Evolutionary conservation across 2,113 vertebrate genomes (phyloP).

Genomic region (Gasterosteus nipponicus): DNA sequence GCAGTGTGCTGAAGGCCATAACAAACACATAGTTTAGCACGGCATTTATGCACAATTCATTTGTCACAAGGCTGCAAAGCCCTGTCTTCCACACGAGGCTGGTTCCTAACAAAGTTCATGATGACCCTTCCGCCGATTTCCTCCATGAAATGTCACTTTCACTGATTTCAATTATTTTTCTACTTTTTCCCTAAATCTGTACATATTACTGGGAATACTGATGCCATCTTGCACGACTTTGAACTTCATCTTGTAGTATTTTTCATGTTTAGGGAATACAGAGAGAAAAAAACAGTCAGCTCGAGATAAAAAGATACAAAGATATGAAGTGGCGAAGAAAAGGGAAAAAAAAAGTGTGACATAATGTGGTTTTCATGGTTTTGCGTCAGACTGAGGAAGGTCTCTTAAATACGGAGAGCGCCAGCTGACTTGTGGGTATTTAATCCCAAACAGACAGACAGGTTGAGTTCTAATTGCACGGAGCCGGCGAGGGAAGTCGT

Average conservation of each 20-base stretch:
- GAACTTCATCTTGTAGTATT: constrained; percentile 41
- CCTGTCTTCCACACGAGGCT: background rate
- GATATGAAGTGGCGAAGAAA: constrained; percentile 48
- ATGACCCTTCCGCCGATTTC: background rate
- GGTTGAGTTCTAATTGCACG: constrained; percentile 67
- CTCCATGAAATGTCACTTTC: background rate
- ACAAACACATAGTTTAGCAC: background rate
- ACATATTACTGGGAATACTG: constrained; percentile 14
- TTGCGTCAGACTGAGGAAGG: constrained; percentile 64
- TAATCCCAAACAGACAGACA: constrained; percentile 69
- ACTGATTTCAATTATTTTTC: background rate
- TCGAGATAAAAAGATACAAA: constrained; percentile 64
- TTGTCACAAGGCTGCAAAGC: constrained; percentile 1
- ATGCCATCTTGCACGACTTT: constrained; percentile 37
- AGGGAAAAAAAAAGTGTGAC: constrained; percentile 28
- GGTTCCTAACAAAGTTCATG: constrained; percentile 18
- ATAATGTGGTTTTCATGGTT: constrained; percentile 70
- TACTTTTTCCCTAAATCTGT: constrained; percentile 16
- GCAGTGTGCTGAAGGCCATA: background rate
- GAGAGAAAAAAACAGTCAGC: constrained; percentile 13
- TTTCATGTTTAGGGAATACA: constrained; percentile 52
- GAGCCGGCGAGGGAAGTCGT: constrained; percentile 55
- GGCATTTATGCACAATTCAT: background rate
- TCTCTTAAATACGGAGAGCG: constrained; percentile 57
- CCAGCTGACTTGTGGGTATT: constrained; percentile 58